phyloP scores from a whole-genome alignment of 2,113 vertebrate genomes.

The Pollimyrus isidori region DNA sequence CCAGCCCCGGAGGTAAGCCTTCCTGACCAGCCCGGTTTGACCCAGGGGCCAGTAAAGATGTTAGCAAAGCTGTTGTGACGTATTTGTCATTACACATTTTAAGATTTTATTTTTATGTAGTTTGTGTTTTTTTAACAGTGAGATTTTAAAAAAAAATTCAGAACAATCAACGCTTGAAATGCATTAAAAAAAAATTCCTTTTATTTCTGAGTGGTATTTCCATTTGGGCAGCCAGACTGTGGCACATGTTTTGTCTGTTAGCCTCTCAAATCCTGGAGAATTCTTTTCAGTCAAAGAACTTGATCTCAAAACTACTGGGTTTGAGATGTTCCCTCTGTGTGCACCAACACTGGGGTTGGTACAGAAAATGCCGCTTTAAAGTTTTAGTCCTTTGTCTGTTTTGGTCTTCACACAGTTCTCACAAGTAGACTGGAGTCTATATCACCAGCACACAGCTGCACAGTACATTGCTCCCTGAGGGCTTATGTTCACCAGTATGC shows the following conservation, averaged over 20 bases:
- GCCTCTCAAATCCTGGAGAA: neutral
- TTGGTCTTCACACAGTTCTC: neutral
- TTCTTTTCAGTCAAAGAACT: neutral
- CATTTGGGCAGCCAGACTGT: neutral
- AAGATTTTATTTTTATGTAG: neutral
- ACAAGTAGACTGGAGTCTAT: neutral
- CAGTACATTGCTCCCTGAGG: neutral
- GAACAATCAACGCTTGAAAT: neutral
- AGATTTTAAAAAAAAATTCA: neutral
- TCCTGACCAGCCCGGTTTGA: neutral
- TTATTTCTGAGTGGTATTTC: neutral
- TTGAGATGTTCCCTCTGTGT: neutral
- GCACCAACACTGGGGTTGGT: neutral
- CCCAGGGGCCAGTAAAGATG: neutral
- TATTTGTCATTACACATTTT: neutral
- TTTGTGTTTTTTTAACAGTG: neutral
- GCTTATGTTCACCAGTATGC: neutral
- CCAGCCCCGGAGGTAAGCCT: conserved; percentile 83
- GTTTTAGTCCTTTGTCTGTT: neutral
- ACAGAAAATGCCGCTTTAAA: neutral
- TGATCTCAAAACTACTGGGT: neutral
- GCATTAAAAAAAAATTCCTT: neutral
- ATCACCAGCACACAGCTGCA: neutral
- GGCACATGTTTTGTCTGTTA: neutral
- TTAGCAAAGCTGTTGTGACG: neutral